Percentiles rank a stretch among this genome's conserved stretches.
These are phyloP conservation scores for Florisuga fusca DNA, from an alignment of 2,797 vertebrate genomes.

Conservation along the genomic window DNA sequence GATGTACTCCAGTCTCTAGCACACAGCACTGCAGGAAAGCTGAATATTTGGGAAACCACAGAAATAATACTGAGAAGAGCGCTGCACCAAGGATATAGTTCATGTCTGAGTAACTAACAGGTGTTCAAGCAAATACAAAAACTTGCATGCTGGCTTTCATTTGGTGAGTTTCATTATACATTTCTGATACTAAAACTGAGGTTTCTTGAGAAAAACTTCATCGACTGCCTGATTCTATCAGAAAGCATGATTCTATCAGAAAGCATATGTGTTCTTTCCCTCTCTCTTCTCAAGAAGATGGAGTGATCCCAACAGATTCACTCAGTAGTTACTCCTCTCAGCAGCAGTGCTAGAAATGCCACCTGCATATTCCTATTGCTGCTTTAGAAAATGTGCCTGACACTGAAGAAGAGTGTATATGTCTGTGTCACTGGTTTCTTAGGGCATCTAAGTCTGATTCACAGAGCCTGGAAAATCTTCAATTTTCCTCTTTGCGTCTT, in stretches of 20 bases:
- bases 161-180: neutral
- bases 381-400: neutral
- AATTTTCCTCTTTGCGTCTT: slow-evolving; percentile 24
- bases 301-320: neutral
- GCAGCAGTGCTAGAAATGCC: neutral
- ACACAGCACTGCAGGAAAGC: slow-evolving; percentile 23
- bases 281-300: neutral
- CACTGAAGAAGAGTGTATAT: neutral
- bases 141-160: neutral
- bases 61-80: neutral
- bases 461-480: slow-evolving; percentile 16
- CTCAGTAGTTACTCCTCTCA: neutral
- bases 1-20: slow-evolving; percentile 38
- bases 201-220: neutral
- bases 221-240: neutral
- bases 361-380: neutral
- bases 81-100: neutral
- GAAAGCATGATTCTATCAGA: neutral
- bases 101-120: slow-evolving; percentile 26
- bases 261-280: neutral
- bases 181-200: neutral
- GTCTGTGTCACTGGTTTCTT: neutral
- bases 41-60: neutral
- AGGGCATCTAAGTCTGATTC: neutral
- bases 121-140: slow-evolving; percentile 24